A percentile compares a stretch with the other conserved stretches of the same genome.
Conservation (phyloP, 2,888 invertebrate genomes). For the Agrypnus murinus region DNA sequence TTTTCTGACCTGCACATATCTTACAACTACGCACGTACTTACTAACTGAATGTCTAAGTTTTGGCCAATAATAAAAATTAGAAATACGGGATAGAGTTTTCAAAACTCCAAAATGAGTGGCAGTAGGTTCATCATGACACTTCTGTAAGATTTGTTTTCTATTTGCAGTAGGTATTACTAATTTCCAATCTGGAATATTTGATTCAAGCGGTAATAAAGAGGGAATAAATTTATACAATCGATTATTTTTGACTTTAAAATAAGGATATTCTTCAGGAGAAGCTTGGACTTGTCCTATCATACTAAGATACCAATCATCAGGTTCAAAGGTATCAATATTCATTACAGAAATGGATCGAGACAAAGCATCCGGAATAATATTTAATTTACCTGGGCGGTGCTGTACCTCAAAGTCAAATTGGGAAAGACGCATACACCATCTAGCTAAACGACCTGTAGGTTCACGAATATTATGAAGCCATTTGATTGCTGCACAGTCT, state of each 20-base stretch:
- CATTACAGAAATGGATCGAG: neutral
- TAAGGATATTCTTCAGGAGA: no score
- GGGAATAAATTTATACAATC: neutral
- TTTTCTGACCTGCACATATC: neutral
- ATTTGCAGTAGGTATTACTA: constrained; percentile 51
- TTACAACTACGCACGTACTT: constrained; percentile 7
- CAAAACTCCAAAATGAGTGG: constrained; percentile 51
- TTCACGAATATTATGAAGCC: constrained; percentile 13
- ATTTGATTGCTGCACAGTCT: neutral
- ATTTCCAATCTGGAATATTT: constrained; percentile 52
- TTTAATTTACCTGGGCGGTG: constrained; percentile 13
- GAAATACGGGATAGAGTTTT: constrained; percentile 53
- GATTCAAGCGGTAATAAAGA: neutral
- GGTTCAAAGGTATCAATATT: neutral
- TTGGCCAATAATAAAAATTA: constrained; percentile 53
- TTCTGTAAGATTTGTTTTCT: constrained; percentile 35
- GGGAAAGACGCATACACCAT: constrained; percentile 12
- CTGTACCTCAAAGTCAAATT: constrained; percentile 10
- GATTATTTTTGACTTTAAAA: no score
- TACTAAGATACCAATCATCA: constrained; percentile 6
- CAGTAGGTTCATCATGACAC: constrained; percentile 50
- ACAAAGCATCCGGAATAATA: constrained; percentile 14
- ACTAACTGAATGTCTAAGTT: constrained; percentile 38
- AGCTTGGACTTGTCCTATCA: neutral
- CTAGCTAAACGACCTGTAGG: constrained; percentile 4